These are phyloP conservation scores for Gibbula magus DNA, from an alignment of 2,888 invertebrate species.

Conservation along the genomic window DNA sequence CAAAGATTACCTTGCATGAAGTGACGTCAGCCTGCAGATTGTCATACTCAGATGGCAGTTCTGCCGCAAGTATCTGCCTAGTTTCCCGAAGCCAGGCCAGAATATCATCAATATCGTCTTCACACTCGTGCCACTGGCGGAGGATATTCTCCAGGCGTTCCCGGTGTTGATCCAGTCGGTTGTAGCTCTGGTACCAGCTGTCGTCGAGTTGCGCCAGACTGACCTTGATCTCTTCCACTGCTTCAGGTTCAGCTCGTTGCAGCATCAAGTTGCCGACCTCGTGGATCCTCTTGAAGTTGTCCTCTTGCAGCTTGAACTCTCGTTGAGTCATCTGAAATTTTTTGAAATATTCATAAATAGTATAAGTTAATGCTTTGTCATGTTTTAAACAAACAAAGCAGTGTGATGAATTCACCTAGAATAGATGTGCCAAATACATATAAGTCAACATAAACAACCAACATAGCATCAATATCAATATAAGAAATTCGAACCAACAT, in stretches of 20 bases:
- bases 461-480: no score
- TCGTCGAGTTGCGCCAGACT: conserved; percentile 57
- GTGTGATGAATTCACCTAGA: no score
- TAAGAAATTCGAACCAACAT: no score
- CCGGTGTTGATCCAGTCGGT: conserved; percentile 57
- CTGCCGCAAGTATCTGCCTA: conserved; percentile 50
- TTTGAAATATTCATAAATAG: no score
- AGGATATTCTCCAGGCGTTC: conserved; percentile 59
- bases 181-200: conserved; percentile 57
- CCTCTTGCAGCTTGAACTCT: conserved; percentile 65
- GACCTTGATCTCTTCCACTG: conserved; percentile 54
- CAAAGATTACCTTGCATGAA: conserved; percentile 62
- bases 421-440: no score
- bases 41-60: conserved; percentile 67
- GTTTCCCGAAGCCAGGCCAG: conserved; percentile 69
- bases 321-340: conserved; percentile 59
- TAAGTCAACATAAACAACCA: no score
- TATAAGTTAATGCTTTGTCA: no score
- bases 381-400: no score
- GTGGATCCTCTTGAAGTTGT: conserved; percentile 62
- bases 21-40: conserved; percentile 66
- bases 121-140: conserved; percentile 67
- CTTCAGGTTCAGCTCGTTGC: conserved; percentile 57
- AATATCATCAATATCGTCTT: conserved; percentile 69
- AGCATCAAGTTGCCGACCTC: conserved; percentile 60